These are phyloP conservation scores for Dolichotis patagonum DNA, from an alignment of 2,113 vertebrate genomes.

Conservation along the genomic window DNA sequence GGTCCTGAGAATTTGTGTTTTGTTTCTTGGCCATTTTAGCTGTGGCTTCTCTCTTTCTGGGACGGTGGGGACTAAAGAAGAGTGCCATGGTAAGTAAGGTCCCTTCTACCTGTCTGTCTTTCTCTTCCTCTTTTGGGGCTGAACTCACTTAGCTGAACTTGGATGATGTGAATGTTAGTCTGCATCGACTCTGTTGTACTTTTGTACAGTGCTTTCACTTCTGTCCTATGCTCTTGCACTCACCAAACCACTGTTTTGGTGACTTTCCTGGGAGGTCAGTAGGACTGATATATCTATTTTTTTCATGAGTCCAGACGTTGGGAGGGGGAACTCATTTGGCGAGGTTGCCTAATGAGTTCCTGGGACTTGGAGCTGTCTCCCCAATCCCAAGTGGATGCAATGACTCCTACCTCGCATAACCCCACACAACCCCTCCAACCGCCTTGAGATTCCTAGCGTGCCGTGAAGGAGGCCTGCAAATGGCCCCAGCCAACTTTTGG, in stretches of 20 bases:
- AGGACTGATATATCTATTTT: fast-evolving
- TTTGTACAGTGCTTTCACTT: fast-evolving
- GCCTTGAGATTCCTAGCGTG: background rate
- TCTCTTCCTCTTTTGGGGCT: background rate
- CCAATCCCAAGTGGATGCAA: background rate
- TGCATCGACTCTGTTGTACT: fast-evolving
- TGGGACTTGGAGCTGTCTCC: background rate
- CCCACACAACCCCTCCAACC: fast-evolving
- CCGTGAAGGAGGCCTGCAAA: background rate
- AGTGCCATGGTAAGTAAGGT: background rate
- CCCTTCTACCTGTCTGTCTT: background rate
- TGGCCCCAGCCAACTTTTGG: background rate
- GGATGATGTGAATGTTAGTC: fast-evolving
- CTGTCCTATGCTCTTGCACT: fast-evolving
- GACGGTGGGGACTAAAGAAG: background rate
- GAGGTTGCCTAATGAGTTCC: fast-evolving
- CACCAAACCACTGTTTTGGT: background rate
- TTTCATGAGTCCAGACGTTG: background rate
- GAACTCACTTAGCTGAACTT: background rate
- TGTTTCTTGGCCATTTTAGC: background rate
- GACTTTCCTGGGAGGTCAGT: fast-evolving
- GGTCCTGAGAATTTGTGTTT: background rate
- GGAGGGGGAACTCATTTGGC: background rate
- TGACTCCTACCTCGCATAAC: fast-evolving
- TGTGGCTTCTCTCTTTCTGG: background rate